Percentiles rank a stretch among this genome's conserved stretches.
These are phyloP conservation scores for Galemys pyrenaicus DNA, from an alignment of 2,113 vertebrate species.

Conservation along the genomic window DNA sequence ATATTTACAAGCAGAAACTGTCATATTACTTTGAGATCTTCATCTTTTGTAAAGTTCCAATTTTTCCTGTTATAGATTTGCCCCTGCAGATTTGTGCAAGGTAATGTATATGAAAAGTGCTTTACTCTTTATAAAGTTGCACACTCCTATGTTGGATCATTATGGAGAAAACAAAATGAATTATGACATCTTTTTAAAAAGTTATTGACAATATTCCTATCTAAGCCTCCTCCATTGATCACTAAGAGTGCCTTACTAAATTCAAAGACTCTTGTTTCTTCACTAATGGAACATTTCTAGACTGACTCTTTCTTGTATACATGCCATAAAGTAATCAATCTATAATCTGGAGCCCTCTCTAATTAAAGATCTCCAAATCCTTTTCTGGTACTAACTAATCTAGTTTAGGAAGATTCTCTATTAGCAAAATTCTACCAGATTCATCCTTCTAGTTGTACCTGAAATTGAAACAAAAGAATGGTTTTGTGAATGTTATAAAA, in stretches of 20 bases:
- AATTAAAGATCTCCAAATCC: not conserved
- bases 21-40: slow-evolving; percentile 27
- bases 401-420: not conserved
- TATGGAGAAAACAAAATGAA: slow-evolving; percentile 29
- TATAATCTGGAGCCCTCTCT: not conserved
- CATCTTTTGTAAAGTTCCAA: slow-evolving; percentile 33
- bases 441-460: not conserved
- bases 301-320: not conserved
- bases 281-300: slow-evolving; percentile 48
- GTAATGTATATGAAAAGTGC: not conserved
- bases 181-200: slow-evolving; percentile 10
- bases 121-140: not conserved
- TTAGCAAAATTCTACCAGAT: not conserved
- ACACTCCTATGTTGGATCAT: not conserved
- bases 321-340: slow-evolving; percentile 4
- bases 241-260: not conserved
- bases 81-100: not conserved
- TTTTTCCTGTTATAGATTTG: slow-evolving; percentile 29
- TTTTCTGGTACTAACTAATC: not conserved
- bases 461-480: not conserved
- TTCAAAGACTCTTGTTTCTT: not conserved
- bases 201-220: slow-evolving; percentile 3
- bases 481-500: not conserved
- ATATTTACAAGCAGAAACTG: slow-evolving; percentile 18
- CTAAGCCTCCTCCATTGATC: not conserved